Conservation (phyloP, 2,113 vertebrate genomes). For the Cepphus grylle region DNA sequence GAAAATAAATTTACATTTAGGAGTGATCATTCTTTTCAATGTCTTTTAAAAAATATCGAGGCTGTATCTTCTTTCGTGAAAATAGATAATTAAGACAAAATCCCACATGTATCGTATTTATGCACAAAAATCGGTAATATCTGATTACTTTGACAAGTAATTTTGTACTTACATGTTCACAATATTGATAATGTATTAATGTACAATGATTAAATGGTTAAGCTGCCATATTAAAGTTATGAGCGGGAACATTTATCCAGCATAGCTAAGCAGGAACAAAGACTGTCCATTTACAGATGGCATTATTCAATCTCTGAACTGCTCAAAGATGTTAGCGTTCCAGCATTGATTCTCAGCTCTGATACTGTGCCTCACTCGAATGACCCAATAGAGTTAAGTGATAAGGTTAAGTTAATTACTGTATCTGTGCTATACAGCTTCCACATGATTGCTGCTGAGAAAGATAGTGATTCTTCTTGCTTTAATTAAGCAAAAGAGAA, state of each 20-base stretch:
- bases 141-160: slow-evolving; percentile 73
- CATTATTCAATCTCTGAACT: slow-evolving; percentile 58
- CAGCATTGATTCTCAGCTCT: slow-evolving; percentile 69
- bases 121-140: slow-evolving; percentile 64
- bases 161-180: slow-evolving; percentile 71
- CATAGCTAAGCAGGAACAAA: slow-evolving; percentile 62
- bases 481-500: slow-evolving; percentile 94
- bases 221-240: slow-evolving; percentile 70
- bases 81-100: slow-evolving; percentile 39
- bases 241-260: slow-evolving; percentile 54
- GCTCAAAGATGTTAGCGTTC: slow-evolving; percentile 46
- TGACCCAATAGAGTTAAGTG: slow-evolving; percentile 89
- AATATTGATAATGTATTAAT: slow-evolving; percentile 77
- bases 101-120: slow-evolving; percentile 41
- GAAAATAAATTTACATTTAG: slow-evolving; percentile 3
- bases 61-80: background rate
- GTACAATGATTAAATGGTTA: slow-evolving; percentile 75
- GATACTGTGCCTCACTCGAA: slow-evolving; percentile 78
- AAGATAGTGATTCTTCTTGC: slow-evolving; percentile 84
- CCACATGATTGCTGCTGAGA: slow-evolving; percentile 85
- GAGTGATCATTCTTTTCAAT: background rate
- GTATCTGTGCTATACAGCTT: slow-evolving; percentile 85
- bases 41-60: background rate
- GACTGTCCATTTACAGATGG: slow-evolving; percentile 57
- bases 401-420: slow-evolving; percentile 93